Evolutionary conservation across 2,888 invertebrate species (phyloP).

Genomic region (Synergus gifuensis): DNA sequence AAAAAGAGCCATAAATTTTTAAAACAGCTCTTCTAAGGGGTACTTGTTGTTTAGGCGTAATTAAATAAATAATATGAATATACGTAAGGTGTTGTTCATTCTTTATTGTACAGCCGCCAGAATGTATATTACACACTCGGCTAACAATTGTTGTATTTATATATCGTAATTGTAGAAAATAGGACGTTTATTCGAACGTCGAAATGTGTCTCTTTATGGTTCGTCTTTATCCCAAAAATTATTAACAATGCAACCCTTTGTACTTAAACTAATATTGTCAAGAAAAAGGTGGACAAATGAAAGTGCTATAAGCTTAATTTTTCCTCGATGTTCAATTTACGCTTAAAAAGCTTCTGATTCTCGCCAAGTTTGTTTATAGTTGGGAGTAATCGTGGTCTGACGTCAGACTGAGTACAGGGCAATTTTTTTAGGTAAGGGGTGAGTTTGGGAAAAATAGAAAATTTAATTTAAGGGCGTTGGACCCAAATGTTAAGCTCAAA

Average conservation of each 20-base stretch:
- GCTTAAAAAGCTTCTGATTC: constrained; percentile 18
- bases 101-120: constrained; percentile 9
- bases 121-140: constrained; percentile 24
- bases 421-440: constrained; percentile 4
- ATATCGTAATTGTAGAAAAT: constrained; percentile 32
- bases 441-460: neutral
- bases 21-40: constrained; percentile 6
- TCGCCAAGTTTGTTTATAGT: constrained; percentile 33
- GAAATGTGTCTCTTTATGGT: constrained; percentile 21
- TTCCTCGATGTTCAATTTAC: constrained; percentile 23
- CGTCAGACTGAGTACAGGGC: neutral
- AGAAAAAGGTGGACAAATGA: constrained; percentile 39
- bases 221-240: constrained; percentile 15
- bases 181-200: constrained; percentile 29
- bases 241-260: constrained; percentile 23
- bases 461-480: no score
- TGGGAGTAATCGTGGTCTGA: constrained; percentile 18
- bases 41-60: constrained; percentile 4
- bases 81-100: constrained; percentile 18
- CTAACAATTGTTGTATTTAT: constrained; percentile 30
- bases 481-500: no score
- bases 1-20: neutral
- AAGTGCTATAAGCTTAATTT: constrained; percentile 16
- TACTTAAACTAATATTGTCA: constrained; percentile 6
- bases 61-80: constrained; percentile 26